These are phyloP conservation scores for Calonectris borealis DNA, from an alignment of 2,113 vertebrate genomes.

Conservation along the genomic window DNA sequence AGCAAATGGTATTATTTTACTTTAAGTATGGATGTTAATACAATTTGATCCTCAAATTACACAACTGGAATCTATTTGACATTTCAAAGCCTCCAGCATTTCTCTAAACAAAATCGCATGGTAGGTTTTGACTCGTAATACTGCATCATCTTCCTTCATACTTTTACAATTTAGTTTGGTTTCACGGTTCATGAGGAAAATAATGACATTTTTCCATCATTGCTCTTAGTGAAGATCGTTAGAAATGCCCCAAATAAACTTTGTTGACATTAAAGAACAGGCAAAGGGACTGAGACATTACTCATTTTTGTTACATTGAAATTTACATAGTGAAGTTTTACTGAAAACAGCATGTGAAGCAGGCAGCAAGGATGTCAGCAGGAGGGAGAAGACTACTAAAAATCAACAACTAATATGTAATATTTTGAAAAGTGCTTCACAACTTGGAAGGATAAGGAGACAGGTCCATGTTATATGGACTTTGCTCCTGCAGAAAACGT, in stretches of 20 bases:
- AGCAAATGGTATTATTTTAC: constrained; percentile 24
- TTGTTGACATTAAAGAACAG: neutral
- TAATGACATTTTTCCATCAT: neutral
- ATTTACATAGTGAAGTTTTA: neutral
- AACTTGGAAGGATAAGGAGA: neutral
- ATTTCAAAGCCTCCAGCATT: constrained; percentile 36
- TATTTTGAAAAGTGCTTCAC: neutral
- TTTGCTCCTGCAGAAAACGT: neutral
- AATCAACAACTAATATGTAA: neutral
- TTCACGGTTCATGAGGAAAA: neutral
- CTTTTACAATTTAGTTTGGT: constrained; percentile 5
- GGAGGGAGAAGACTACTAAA: neutral
- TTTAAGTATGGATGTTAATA: constrained; percentile 29
- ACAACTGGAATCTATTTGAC: constrained; percentile 43
- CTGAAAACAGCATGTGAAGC: neutral
- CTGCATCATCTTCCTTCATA: neutral
- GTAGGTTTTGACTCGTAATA: constrained; percentile 34
- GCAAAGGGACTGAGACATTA: neutral
- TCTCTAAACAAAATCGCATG: constrained; percentile 45
- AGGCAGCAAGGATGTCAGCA: neutral
- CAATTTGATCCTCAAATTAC: constrained; percentile 51
- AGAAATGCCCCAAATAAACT: constrained; percentile 9
- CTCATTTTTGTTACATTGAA: neutral
- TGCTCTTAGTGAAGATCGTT: neutral
- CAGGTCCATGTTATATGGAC: neutral